Evolutionary conservation across 2,888 invertebrate species (phyloP).

Genomic region (Athalia rosae): DNA sequence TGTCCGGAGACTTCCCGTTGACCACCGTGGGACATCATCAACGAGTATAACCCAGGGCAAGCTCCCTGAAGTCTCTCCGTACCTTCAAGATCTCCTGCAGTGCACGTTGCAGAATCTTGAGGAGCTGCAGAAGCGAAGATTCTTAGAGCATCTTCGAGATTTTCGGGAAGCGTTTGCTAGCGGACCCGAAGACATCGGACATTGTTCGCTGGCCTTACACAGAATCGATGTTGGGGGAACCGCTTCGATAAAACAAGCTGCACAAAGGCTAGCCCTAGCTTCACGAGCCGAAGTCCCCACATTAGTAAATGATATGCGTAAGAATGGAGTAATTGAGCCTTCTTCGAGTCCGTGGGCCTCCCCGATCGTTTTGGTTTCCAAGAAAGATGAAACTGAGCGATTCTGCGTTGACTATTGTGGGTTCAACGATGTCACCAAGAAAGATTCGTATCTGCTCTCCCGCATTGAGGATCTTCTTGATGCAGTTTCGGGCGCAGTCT

Average conservation of each 20-base stretch:
- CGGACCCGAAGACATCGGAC: too few species aligned
- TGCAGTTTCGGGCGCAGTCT: constrained; percentile 62
- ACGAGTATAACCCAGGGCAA: too few species aligned
- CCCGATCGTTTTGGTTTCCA: constrained; percentile 36
- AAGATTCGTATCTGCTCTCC: constrained; percentile 43
- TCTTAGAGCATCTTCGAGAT: too few species aligned
- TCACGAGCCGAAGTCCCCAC: not conserved
- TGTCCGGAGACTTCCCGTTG: too few species aligned
- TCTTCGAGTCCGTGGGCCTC: constrained; percentile 34
- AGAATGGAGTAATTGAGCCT: constrained; percentile 20
- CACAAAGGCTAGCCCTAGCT: not conserved
- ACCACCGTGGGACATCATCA: too few species aligned
- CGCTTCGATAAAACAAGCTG: not conserved
- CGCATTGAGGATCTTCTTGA: constrained; percentile 43
- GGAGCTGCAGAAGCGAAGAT: too few species aligned
- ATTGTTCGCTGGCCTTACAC: not conserved
- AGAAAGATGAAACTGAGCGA: constrained; percentile 38
- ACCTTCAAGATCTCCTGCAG: too few species aligned
- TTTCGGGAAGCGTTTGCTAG: too few species aligned
- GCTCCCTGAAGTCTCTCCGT: too few species aligned
- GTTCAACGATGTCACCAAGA: constrained; percentile 32
- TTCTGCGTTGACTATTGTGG: constrained; percentile 46
- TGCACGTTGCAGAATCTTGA: not conserved
- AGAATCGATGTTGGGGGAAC: not conserved
- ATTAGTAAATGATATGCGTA: constrained; percentile 17